phyloP scores from a whole-genome alignment of 2,113 vertebrate genomes.

The Neodon shergylaensis region DNA sequence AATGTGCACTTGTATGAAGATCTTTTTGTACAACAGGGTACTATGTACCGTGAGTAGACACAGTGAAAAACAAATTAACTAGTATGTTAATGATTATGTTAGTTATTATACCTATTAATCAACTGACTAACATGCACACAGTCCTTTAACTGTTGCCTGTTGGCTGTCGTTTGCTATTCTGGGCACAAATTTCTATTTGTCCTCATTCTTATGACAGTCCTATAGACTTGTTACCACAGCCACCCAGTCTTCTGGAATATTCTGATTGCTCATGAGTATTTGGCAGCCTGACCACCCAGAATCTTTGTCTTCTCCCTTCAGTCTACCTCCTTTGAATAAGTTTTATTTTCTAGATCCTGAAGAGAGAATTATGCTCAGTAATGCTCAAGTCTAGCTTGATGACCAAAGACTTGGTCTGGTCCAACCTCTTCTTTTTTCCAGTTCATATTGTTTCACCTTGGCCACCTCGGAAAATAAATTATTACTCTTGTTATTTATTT shows the following conservation, averaged over 20 bases:
- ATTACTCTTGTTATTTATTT: neutral
- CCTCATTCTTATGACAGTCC: neutral
- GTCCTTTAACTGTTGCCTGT: neutral
- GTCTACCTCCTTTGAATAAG: neutral
- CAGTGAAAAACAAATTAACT: neutral
- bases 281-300: rapidly evolving
- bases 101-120: neutral
- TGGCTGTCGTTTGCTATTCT: neutral
- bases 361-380: neutral
- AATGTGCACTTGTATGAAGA: neutral
- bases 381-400: neutral
- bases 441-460: neutral
- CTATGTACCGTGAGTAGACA: neutral
- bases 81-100: neutral
- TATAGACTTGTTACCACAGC: neutral
- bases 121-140: neutral
- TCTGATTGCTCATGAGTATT: neutral
- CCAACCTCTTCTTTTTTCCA: neutral
- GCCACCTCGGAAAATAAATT: neutral
- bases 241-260: neutral
- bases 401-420: neutral
- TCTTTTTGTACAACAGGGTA: neutral
- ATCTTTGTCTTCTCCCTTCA: neutral
- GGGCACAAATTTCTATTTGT: neutral
- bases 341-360: neutral